phyloP scores from a whole-genome alignment of 2,113 vertebrate species.

The Rhabdomys dilectus region DNA sequence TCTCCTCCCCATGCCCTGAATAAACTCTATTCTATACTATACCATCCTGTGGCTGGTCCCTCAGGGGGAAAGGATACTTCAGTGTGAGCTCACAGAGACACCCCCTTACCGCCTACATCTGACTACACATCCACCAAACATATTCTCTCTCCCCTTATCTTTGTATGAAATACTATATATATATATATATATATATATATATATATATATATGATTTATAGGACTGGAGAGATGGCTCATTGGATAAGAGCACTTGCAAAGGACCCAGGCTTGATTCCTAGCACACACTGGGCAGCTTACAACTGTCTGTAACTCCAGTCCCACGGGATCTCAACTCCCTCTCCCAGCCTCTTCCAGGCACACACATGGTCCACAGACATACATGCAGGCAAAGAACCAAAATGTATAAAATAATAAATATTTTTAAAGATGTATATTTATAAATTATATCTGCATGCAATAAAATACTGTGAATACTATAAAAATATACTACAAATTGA shows the following conservation, averaged over 20 bases:
- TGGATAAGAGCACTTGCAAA: neutral
- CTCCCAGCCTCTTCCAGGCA: neutral
- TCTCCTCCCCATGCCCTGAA: too few relatives aligned
- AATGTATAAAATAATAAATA: neutral
- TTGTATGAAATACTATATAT: too few relatives aligned
- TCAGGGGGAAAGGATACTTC: too few relatives aligned
- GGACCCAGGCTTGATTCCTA: neutral
- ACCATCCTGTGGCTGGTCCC: too few relatives aligned
- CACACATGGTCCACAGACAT: too few relatives aligned
- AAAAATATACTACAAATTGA: neutral
- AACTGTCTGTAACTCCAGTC: neutral
- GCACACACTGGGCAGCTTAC: neutral
- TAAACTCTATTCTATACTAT: too few relatives aligned
- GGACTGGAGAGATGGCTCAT: neutral
- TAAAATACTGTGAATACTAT: neutral
- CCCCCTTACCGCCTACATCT: too few relatives aligned
- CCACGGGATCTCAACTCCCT: neutral
- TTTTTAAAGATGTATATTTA: neutral
- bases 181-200: too few relatives aligned
- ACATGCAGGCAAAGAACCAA: neutral
- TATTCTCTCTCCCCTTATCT: too few relatives aligned
- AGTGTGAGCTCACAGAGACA: too few relatives aligned
- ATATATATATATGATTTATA: neutral
- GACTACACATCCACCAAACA: too few relatives aligned
- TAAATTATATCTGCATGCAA: neutral